These are phyloP conservation scores for Trimorus sp. DNA, from an alignment of 2,888 invertebrate genomes.

Conservation along the genomic window DNA sequence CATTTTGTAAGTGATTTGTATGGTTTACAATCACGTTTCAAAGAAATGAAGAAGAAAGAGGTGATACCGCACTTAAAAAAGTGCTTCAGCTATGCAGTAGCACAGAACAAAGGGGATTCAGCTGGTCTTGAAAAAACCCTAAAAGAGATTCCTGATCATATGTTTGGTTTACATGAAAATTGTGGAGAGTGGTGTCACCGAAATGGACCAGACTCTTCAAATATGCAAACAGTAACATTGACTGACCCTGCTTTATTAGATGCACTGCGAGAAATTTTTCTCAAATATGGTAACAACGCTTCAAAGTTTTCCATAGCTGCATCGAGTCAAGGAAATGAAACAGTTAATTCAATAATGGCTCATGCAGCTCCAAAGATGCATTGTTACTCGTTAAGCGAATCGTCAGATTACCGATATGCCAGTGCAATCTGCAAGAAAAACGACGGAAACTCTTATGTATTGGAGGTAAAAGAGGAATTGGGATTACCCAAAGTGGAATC, in stretches of 20 bases:
- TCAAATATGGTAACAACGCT: constrained; percentile 31
- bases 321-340: constrained; percentile 28
- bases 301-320: constrained; percentile 27
- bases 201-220: background rate
- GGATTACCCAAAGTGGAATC: constrained; percentile 28
- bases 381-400: constrained; percentile 35
- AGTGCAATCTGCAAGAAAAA: constrained; percentile 15
- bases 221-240: constrained; percentile 10
- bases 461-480: constrained; percentile 15
- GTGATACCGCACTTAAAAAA: constrained; percentile 41
- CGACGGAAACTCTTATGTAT: constrained; percentile 26
- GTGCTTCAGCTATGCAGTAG: background rate
- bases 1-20: constrained; percentile 64
- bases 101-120: background rate
- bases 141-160: constrained; percentile 42
- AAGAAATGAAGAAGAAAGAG: constrained; percentile 23
- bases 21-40: constrained; percentile 37
- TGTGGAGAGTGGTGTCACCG: constrained; percentile 43
- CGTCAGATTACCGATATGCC: constrained; percentile 36
- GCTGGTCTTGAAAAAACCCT: constrained; percentile 38
- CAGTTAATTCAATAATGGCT: constrained; percentile 30
- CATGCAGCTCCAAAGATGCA: constrained; percentile 31
- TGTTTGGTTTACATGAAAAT: constrained; percentile 45
- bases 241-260: constrained; percentile 13
- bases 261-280: constrained; percentile 29